Evolutionary conservation across 2,888 invertebrate genomes (phyloP).

Genomic region (Zaprionus lineosus): DNA sequence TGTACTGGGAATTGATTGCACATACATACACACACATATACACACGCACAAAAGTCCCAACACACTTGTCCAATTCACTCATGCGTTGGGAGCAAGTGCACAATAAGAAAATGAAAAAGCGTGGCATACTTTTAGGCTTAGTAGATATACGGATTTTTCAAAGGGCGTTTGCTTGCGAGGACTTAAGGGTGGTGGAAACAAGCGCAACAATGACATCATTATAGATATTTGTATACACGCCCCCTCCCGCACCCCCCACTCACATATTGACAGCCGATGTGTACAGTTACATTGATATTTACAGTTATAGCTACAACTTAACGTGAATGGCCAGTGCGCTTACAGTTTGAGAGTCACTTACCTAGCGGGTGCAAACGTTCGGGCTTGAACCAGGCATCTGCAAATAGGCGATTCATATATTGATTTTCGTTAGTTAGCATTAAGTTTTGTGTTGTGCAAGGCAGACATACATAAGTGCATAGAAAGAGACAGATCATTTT

Average conservation of each 20-base stretch:
- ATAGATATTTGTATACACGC: slow-evolving; percentile 8
- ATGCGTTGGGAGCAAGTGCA: slow-evolving; percentile 39
- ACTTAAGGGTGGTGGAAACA: not conserved
- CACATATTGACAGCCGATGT: slow-evolving; percentile 37
- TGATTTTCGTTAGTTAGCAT: slow-evolving; percentile 76
- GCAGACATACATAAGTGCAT: slow-evolving; percentile 30
- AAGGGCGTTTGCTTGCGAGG: slow-evolving; percentile 1
- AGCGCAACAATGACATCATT: slow-evolving; percentile 62
- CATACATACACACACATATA: slow-evolving; percentile 1
- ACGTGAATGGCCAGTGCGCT: slow-evolving; percentile 13
- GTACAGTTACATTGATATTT: slow-evolving; percentile 27
- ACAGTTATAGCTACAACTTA: slow-evolving; percentile 18
- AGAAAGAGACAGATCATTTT: slow-evolving; percentile 5
- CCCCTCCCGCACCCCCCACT: not conserved
- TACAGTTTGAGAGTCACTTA: slow-evolving; percentile 83
- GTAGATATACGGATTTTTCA: slow-evolving; percentile 14
- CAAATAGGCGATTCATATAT: slow-evolving; percentile 83
- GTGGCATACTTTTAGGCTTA: slow-evolving; percentile 58
- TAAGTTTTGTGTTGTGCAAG: slow-evolving; percentile 61
- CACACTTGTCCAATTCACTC: slow-evolving; percentile 7
- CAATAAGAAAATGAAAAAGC: slow-evolving; percentile 28
- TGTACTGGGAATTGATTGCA: slow-evolving; percentile 23
- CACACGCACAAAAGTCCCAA: slow-evolving; percentile 2
- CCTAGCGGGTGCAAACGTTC: slow-evolving; percentile 95
- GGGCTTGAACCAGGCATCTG: slow-evolving; percentile 97